Evolutionary conservation across 1,140 invertebrate genomes (phyloP).

Genomic region (Aphelinus atriplicis): DNA sequence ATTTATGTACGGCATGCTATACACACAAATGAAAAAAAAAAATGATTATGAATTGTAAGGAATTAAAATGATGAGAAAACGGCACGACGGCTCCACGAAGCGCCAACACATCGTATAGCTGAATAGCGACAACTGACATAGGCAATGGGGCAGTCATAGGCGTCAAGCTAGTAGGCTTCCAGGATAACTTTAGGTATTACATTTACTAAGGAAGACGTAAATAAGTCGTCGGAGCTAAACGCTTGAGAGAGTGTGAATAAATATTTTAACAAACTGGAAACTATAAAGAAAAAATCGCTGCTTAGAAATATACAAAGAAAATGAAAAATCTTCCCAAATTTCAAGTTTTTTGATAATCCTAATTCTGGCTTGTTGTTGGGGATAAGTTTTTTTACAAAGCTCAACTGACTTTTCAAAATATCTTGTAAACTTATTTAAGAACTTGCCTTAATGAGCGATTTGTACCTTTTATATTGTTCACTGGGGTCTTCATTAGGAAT

Average conservation of each 20-base stretch:
- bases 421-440: slow-evolving; percentile 36
- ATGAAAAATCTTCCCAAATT: slow-evolving; percentile 58
- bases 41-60: slow-evolving; percentile 27
- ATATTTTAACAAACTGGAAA: slow-evolving; percentile 63
- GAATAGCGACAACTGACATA: slow-evolving; percentile 45
- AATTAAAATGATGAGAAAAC: slow-evolving; percentile 16
- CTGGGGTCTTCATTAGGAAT: slow-evolving; percentile 33
- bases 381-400: slow-evolving; percentile 12
- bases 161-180: slow-evolving; percentile 65
- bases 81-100: slow-evolving; percentile 47
- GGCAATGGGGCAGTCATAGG: slow-evolving; percentile 51
- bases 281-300: slow-evolving; percentile 56
- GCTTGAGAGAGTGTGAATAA: slow-evolving; percentile 62
- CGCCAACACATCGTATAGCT: slow-evolving; percentile 45
- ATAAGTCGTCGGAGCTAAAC: slow-evolving; percentile 52
- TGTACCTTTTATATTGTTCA: slow-evolving; percentile 42
- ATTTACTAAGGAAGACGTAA: slow-evolving; percentile 52
- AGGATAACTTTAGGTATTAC: slow-evolving; percentile 64
- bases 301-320: slow-evolving; percentile 61
- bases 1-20: slow-evolving; percentile 41
- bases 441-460: slow-evolving; percentile 39
- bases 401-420: slow-evolving; percentile 29
- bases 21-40: slow-evolving; percentile 33
- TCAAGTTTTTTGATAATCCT: slow-evolving; percentile 39
- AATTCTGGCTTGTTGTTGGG: slow-evolving; percentile 22